These are phyloP conservation scores for Drosophila cardini DNA, from an alignment of 1,140 invertebrate genomes.

Conservation along the genomic window DNA sequence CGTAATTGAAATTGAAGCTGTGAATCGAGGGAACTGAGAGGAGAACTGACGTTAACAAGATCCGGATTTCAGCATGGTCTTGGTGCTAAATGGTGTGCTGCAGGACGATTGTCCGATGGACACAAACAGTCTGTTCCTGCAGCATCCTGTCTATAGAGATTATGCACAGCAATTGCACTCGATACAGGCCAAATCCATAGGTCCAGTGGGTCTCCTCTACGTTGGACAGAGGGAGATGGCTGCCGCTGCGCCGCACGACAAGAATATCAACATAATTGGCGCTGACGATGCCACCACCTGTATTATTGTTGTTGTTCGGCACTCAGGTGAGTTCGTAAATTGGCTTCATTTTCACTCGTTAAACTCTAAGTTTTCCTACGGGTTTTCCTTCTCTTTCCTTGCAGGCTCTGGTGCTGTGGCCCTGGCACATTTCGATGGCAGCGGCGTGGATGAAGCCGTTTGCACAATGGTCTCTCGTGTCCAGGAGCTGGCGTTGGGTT, in stretches of 20 bases:
- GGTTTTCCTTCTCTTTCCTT: constrained; percentile 24
- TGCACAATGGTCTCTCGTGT: constrained; percentile 92
- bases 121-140: constrained; percentile 90
- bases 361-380: constrained; percentile 1
- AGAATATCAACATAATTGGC: constrained; percentile 95
- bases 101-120: constrained; percentile 93
- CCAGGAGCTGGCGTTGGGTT: constrained; percentile 92
- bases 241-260: constrained; percentile 95
- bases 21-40: background rate
- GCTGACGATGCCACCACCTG: constrained; percentile 98
- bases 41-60: constrained; percentile 17
- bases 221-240: constrained; percentile 96
- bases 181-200: constrained; percentile 88
- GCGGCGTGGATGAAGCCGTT: constrained; percentile 92
- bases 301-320: constrained; percentile 94
- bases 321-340: constrained; percentile 91
- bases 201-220: constrained; percentile 94
- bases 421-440: constrained; percentile 95
- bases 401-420: constrained; percentile 94
- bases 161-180: constrained; percentile 91
- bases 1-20: constrained; percentile 63
- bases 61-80: constrained; percentile 88
- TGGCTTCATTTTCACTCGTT: constrained; percentile 55
- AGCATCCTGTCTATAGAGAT: constrained; percentile 94
- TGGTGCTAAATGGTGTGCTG: constrained; percentile 93